Conservation (phyloP, 2,797 vertebrate species). For the Anguilla marmorata region DNA sequence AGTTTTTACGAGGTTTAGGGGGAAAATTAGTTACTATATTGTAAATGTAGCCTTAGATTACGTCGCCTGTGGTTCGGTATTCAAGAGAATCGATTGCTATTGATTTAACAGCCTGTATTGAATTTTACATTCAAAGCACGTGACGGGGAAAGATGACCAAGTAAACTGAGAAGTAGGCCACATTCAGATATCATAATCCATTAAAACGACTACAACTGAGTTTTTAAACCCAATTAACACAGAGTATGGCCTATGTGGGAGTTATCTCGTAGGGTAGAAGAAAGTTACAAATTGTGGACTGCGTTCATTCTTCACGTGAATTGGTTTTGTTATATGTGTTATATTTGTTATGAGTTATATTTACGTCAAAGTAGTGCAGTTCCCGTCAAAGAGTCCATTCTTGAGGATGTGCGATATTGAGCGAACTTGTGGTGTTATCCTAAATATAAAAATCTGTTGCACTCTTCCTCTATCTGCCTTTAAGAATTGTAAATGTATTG, state of each 20-base stretch:
- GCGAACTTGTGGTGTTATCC: background rate
- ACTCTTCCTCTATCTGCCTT: background rate
- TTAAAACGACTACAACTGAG: background rate
- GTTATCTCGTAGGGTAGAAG: background rate
- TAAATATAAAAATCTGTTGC: background rate
- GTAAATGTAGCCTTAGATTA: background rate
- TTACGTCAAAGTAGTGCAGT: background rate
- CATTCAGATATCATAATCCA: background rate
- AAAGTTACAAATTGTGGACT: background rate
- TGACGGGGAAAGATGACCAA: background rate
- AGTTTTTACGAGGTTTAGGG: background rate
- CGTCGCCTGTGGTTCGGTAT: background rate
- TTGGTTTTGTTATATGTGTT: background rate
- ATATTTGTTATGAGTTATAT: background rate
- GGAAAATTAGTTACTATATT: background rate
- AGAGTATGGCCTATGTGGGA: background rate
- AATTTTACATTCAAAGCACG: background rate
- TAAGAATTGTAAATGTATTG: background rate
- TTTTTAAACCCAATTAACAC: background rate
- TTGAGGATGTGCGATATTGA: background rate
- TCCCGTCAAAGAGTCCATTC: background rate
- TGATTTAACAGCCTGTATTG: background rate
- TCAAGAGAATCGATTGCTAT: background rate
- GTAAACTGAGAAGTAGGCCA: background rate
- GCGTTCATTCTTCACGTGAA: background rate